Base-by-base conservation (phyloP, 1,140 invertebrate species). In the Anastatus disparis region DNA sequence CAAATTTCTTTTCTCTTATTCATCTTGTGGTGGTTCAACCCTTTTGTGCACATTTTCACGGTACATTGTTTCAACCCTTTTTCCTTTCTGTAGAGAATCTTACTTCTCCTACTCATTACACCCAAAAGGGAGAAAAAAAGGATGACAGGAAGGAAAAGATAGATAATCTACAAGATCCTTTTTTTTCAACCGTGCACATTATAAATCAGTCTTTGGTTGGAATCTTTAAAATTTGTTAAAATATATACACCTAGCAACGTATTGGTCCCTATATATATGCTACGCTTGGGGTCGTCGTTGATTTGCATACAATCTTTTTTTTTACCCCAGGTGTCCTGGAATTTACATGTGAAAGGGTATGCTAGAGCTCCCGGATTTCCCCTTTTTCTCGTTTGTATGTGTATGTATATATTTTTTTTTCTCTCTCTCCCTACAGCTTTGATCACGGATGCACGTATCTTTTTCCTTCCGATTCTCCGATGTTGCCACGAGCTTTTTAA, bases 291-390 rank as follows among this genome's bases (percentile, higher is more conserved):
- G n/a, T n/a, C n/a, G n/a, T n/a, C n/a, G 31, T 4, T 35, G 31
- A 82, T 82, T 82, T 81, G 79, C 81, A 82, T 82, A 77, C 74
- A 79, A 74, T 78, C 80, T 79, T 82, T 82, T 65, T 42, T 64
- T 27, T 59, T 76, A 68, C 77, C 79, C 80, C 81, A 81, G 81
- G 80, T 82, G 81, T 82, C 71, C 78, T 63, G 38, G 71, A 73
- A 81, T 82, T 82, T 82, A 77, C 81, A 82, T 82, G 79, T 77
- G 78, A 81, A 81, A 79, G 81, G 80, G 78, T 48, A 42, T 15
- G 22, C 31, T 17, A 73, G 74, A 75, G 77, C 76, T 79, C 75
- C 70, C 69, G 64, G 74, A 76, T 74, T 77, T 76, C 65, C 71
- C 71, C 73, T 38, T 44, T 29, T n/a, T n/a, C n/a, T n/a, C n/a